Conservation (phyloP, 2,888 invertebrate genomes). For the Phortica magna region DNA sequence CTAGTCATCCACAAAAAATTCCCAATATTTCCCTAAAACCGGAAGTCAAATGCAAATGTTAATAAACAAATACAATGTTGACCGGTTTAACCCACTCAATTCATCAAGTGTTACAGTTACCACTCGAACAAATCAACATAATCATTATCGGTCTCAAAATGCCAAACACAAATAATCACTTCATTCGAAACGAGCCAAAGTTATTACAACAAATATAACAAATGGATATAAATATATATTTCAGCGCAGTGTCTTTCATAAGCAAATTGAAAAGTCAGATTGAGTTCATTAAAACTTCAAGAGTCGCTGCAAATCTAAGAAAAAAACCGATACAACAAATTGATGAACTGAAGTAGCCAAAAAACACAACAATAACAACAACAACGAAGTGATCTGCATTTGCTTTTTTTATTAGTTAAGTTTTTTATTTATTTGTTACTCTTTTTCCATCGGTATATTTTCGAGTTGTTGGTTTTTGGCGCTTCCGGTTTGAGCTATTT, state of each 20-base stretch:
- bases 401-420: neutral
- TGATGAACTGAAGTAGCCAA: constrained; percentile 12
- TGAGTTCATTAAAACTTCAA: constrained; percentile 64
- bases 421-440: neutral
- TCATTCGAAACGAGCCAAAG: neutral
- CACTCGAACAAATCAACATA: constrained; percentile 14
- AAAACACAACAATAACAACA: neutral
- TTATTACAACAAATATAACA: neutral
- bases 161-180: neutral
- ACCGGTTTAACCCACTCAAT: constrained; percentile 31
- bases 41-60: neutral
- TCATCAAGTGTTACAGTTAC: constrained; percentile 49
- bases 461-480: neutral
- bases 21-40: neutral
- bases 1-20: too few species aligned
- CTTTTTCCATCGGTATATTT: neutral
- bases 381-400: neutral
- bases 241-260: neutral
- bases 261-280: constrained; percentile 3
- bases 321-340: neutral
- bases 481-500: neutral
- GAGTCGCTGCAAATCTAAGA: constrained; percentile 33
- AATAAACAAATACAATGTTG: neutral
- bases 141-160: neutral
- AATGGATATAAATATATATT: neutral